Base-by-base conservation (phyloP, 2,888 invertebrate species). In the Eumerus sabulonum region DNA sequence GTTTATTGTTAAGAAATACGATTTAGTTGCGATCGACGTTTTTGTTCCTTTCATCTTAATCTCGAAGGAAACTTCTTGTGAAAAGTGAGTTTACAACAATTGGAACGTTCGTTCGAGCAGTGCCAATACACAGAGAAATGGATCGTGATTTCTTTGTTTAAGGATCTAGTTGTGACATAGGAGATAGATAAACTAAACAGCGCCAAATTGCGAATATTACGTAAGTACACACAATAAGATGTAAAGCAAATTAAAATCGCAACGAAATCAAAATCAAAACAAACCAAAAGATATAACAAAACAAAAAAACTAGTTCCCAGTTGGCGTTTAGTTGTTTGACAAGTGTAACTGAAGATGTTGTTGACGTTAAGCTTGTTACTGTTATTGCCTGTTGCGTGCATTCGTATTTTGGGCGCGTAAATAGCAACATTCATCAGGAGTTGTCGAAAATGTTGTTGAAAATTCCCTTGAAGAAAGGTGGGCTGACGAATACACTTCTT, bases 191-290 rank as follows among this genome's bases (percentile, higher is more conserved):
- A 16, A 53, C 7, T 13, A 51, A 51, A 13, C 68, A 71, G 66
- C 68, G 63, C 73, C 73, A 68, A 77, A 64, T 50, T 40, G 68
- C 63, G 51, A 35, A 68, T 63, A 79, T 79, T 79, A 79, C 79
- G 79, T 79, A 79, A 79, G 79, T 79, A 79, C 44, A 45, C 57
- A 66, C 72, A 76, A 62, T 51, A 56, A 72, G 66, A n/a, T n/a
- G n/a, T n/a, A n/a, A n/a, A 53, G 72, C 70, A 77, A 76, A 62
- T 53, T 45, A 67, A 72, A 56, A 77, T 77, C 73, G 67, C 73
- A 77, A 77, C 62, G 62, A 73, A 77, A 73, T 51, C 59, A 38
- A 19, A 13, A n/a, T 35, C 18, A 42, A 54, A 18, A 40, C 17
- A 19, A 13, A n/a, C 51, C 18, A 42, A 54, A 18, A 40, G 7